Evolutionary conservation across 2,113 vertebrate species (phyloP), one percentile per base, ranked within the genome.

Genomic region (Mobula hypostoma): DNA sequence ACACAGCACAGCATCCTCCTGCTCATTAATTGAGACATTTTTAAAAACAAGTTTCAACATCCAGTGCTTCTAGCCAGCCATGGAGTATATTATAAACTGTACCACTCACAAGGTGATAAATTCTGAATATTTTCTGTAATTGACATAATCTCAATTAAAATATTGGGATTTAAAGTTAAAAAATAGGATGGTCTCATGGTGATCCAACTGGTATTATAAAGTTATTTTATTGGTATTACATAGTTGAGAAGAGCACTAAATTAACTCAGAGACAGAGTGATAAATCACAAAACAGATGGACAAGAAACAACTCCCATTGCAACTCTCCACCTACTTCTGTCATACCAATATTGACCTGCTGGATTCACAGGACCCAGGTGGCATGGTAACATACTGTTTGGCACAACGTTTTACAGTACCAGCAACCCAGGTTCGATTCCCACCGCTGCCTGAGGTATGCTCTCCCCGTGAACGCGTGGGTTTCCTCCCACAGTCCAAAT

Each of bases 81-180:
- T 12, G 66, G 85, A 90, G 85, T 14, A 66, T 63, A n/a, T 63
- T 14, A 68, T 32, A 66, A 66, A 90, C 66, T 8, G 40, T 63
- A 90, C n/a, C 58, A 90, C 61, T 90, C 61, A 63, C 61, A 63
- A 90, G 61, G 29, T 90, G n/a, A 90, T 66, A n/a, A 63, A 7
- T 29, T 90, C 61, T 68, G 66, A 90, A 90, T 17, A 63, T 29
- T 68, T 90, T 90, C 83, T 90, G 66, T 32, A 29, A 90, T 90
- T 90, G 63, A 90, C 61, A 66, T 14, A 63, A 63, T 68, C 85
- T 90, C 61, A 68, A 63, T 61, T 90, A 90, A 90, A 90, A 90
- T 90, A 17, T n/a, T 19, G 85, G 15, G 63, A 66, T 15, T 56
- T 29, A 61, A 61, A 27, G 7, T 70, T 56, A 88, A 63, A n/a